Conservation (phyloP, 2,113 vertebrate genomes). For the Pongo pygmaeus region DNA sequence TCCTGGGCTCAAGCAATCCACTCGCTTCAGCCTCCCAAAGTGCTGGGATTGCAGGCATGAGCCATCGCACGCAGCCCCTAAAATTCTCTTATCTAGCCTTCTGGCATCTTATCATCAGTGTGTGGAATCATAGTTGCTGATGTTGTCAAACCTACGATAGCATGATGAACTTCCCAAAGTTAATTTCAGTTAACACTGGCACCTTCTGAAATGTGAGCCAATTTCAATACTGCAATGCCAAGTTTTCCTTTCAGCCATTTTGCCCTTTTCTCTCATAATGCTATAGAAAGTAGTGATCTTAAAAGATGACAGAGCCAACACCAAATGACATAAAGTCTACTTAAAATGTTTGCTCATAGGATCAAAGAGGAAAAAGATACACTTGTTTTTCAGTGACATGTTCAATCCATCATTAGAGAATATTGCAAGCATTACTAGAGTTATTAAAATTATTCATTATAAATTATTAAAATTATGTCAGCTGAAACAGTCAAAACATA, state of each 20-base stretch:
- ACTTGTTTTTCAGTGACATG: background rate
- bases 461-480: background rate
- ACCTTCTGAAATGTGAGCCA: background rate
- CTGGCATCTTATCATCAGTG: conserved; percentile 35
- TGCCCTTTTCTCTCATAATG: background rate
- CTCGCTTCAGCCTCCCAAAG: no score
- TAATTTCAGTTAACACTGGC: conserved; percentile 34
- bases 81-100: conserved; percentile 51
- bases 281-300: background rate
- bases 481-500: background rate
- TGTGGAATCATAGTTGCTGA: background rate
- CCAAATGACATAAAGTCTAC: conserved; percentile 40
- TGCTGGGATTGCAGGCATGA: no score
- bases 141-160: conserved; percentile 53
- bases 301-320: conserved; percentile 15
- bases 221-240: background rate
- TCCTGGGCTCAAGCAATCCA: no score
- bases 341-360: background rate
- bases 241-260: background rate
- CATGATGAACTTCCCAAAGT: background rate
- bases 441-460: background rate
- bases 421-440: background rate
- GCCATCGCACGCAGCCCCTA: background rate
- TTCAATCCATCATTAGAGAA: conserved; percentile 33
- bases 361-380: background rate